These are phyloP conservation scores for Crossoptilon crossoptilon DNA, from an alignment of 2,797 vertebrate species.

Conservation along the genomic window DNA sequence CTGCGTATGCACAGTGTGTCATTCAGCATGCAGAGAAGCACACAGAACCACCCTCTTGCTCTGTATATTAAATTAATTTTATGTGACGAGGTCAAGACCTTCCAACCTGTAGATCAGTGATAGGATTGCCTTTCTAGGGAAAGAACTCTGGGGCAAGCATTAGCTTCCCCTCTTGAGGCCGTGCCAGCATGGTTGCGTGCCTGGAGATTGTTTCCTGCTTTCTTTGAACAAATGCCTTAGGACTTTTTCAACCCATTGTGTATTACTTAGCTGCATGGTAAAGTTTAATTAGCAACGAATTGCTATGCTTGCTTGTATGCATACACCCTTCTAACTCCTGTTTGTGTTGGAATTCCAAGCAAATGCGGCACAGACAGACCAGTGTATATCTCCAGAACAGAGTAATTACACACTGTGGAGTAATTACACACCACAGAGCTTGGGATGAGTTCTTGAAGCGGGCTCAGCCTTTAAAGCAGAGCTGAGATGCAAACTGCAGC, in stretches of 20 bases:
- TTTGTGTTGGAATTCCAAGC: accelerated
- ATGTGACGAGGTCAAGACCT: accelerated
- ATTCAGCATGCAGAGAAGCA: not conserved
- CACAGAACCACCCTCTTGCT: not conserved
- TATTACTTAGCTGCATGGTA: not conserved
- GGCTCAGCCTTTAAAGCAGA: not conserved
- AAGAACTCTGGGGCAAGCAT: accelerated
- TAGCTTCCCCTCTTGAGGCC: not conserved
- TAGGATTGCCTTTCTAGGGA: not conserved
- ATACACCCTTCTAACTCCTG: accelerated
- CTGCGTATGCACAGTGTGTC: not conserved
- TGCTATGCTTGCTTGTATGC: not conserved
- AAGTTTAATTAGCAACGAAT: not conserved
- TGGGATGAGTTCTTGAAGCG: too few species aligned
- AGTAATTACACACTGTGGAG: not conserved
- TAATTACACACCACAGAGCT: not conserved
- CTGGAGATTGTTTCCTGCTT: not conserved
- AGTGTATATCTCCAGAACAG: accelerated
- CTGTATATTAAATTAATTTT: not conserved
- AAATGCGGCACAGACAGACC: not conserved
- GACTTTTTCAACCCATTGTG: not conserved
- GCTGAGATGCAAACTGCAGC: not conserved
- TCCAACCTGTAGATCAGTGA: not conserved
- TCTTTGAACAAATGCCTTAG: not conserved
- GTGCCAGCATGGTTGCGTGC: accelerated